phyloP scores from a whole-genome alignment of 2,888 invertebrate species.

The Hanleya hanleyi region DNA sequence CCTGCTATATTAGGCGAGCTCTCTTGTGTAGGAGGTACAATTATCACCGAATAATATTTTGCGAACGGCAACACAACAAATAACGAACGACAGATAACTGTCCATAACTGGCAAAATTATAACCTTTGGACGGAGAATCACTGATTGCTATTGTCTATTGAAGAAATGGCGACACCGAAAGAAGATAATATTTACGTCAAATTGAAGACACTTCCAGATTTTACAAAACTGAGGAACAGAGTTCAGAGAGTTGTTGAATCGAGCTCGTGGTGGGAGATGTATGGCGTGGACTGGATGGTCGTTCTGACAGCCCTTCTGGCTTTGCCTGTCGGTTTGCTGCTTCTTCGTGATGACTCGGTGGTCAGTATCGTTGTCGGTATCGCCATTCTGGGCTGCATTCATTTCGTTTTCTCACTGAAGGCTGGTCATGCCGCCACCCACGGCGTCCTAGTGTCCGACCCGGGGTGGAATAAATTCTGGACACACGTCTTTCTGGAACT shows the following conservation, averaged over 20 bases:
- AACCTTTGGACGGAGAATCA: too few relatives aligned
- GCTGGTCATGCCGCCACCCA: slow-evolving; percentile 64
- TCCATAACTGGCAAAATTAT: too few relatives aligned
- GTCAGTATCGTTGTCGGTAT: slow-evolving; percentile 42
- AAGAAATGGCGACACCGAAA: too few relatives aligned
- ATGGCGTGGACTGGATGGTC: slow-evolving; percentile 62
- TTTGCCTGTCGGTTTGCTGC: slow-evolving; percentile 34
- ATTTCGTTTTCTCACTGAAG: slow-evolving; percentile 51
- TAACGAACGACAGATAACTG: too few relatives aligned
- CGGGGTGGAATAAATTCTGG: slow-evolving; percentile 42
- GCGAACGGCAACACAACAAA: too few relatives aligned
- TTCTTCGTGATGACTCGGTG: slow-evolving; percentile 39
- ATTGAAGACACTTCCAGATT: slow-evolving; percentile 57
- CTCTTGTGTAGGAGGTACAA: too few relatives aligned
- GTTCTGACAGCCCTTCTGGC: slow-evolving; percentile 34
- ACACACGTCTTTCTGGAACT: slow-evolving; percentile 56
- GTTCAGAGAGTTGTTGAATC: slow-evolving; percentile 48
- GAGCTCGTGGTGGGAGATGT: slow-evolving; percentile 62
- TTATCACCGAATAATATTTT: too few relatives aligned
- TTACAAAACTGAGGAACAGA: slow-evolving; percentile 47
- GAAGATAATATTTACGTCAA: slow-evolving; percentile 57
- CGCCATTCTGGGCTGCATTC: slow-evolving; percentile 56
- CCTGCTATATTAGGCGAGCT: too few relatives aligned
- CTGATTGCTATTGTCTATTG: too few relatives aligned
- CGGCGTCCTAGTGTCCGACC: slow-evolving; percentile 47